A percentile compares a stretch with the other conserved stretches of the same genome.
These are phyloP conservation scores for Gonocerus acuteangulatus DNA, from an alignment of 2,888 invertebrate genomes.

Conservation along the genomic window DNA sequence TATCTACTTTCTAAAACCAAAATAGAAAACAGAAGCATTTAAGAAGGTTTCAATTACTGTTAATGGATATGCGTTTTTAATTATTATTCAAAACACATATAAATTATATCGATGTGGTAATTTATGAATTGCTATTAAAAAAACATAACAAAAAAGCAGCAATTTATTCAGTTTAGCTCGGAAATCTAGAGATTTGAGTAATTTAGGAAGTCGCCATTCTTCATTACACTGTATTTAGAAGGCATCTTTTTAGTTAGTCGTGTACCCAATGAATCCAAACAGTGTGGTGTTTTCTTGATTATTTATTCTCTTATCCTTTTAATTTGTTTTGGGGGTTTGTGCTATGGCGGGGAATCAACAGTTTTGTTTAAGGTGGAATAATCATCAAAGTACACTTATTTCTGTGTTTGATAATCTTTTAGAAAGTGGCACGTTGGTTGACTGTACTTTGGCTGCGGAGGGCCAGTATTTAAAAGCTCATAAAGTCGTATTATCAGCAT, in stretches of 20 bases:
- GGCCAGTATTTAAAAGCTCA: constrained; percentile 87
- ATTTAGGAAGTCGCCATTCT: constrained; percentile 7
- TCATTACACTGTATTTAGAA: constrained; percentile 7
- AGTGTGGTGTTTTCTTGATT: constrained; percentile 31
- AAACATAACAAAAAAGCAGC: not conserved
- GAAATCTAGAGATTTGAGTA: not conserved
- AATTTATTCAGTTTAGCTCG: not conserved
- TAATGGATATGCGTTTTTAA: constrained; percentile 29
- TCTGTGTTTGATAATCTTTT: constrained; percentile 85
- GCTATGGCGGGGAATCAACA: constrained; percentile 53
- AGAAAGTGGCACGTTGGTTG: constrained; percentile 84
- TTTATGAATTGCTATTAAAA: not conserved
- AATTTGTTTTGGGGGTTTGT: constrained; percentile 21
- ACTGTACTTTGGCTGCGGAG: constrained; percentile 89
- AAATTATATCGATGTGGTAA: not conserved
- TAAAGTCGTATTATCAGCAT: constrained; percentile 86
- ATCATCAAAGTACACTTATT: constrained; percentile 86
- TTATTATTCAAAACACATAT: not conserved
- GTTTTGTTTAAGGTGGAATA: constrained; percentile 91
- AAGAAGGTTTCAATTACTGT: constrained; percentile 34
- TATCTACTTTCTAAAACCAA: constrained; percentile 35
- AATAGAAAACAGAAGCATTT: constrained; percentile 33
- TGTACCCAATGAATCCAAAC: constrained; percentile 34
- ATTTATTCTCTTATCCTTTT: constrained; percentile 25
- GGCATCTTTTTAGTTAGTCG: constrained; percentile 31